phyloP scores from a whole-genome alignment of 2,113 vertebrate species.

The Malurus cyaneus region DNA sequence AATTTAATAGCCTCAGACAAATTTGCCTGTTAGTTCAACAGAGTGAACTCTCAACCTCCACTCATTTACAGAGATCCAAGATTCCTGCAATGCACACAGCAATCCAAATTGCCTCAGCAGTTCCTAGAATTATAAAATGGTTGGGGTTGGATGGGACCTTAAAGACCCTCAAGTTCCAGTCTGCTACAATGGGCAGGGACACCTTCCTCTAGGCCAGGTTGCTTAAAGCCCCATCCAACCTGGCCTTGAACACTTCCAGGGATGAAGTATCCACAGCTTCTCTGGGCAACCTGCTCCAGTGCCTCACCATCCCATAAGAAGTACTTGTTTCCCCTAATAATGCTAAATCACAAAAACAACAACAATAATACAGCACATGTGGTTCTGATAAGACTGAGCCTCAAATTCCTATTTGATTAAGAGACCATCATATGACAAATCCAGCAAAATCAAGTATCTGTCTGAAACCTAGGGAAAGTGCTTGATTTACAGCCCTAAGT shows the following conservation, averaged over 20 bases:
- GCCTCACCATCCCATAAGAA: not conserved
- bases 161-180: not conserved
- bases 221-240: not conserved
- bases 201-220: not conserved
- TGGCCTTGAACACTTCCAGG: not conserved
- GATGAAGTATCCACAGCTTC: not conserved
- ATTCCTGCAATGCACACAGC: not conserved
- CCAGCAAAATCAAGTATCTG: conserved; percentile 31
- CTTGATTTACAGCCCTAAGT: conserved; percentile 53
- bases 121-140: not conserved
- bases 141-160: not conserved
- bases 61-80: conserved; percentile 25
- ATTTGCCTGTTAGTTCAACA: conserved; percentile 4
- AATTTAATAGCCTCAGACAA: conserved; percentile 27
- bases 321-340: conserved; percentile 11
- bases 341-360: not conserved
- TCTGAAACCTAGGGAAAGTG: not conserved
- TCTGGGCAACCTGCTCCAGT: not conserved
- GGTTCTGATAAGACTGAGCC: conserved; percentile 42
- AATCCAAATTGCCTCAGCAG: not conserved
- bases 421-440: conserved; percentile 32
- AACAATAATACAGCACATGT: conserved; percentile 14
- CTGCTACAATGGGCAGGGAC: not conserved
- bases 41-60: not conserved
- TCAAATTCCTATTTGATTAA: conserved; percentile 50